Percentiles rank a stretch among this genome's conserved stretches.
These are phyloP conservation scores for Corythornis vintsioides DNA, from an alignment of 2,113 vertebrate genomes.

Conservation along the genomic window DNA sequence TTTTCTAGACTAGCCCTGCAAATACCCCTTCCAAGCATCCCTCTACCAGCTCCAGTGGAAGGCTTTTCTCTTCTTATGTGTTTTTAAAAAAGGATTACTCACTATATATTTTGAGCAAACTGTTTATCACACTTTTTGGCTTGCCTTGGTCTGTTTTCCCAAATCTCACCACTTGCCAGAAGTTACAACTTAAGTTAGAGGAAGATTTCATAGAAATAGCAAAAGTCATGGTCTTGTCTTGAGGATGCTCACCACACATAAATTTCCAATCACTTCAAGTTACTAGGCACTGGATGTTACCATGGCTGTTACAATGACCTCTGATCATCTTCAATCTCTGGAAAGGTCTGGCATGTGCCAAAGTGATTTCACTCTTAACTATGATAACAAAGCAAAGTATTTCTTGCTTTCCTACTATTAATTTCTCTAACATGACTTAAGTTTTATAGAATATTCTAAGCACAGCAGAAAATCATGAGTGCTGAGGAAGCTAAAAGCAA, in stretches of 20 bases:
- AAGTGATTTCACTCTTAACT: not conserved
- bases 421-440: not conserved
- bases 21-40: not conserved
- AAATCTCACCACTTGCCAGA: not conserved
- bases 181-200: not conserved
- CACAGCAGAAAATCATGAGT: not conserved
- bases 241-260: not conserved
- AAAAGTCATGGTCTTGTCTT: not conserved
- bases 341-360: not conserved
- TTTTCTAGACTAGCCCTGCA: not conserved
- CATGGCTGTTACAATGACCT: not conserved
- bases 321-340: not conserved
- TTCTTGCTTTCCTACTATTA: not conserved
- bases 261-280: not conserved
- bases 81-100: not conserved
- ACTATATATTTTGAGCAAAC: not conserved
- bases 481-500: not conserved
- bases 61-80: not conserved
- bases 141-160: not conserved
- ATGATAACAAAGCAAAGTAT: not conserved
- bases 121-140: not conserved
- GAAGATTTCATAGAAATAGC: not conserved
- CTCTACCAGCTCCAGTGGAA: not conserved
- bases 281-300: not conserved
- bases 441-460: not conserved